Evolutionary conservation across 2,888 invertebrate species (phyloP).

Genomic region (Sphaeridia pumilis): DNA sequence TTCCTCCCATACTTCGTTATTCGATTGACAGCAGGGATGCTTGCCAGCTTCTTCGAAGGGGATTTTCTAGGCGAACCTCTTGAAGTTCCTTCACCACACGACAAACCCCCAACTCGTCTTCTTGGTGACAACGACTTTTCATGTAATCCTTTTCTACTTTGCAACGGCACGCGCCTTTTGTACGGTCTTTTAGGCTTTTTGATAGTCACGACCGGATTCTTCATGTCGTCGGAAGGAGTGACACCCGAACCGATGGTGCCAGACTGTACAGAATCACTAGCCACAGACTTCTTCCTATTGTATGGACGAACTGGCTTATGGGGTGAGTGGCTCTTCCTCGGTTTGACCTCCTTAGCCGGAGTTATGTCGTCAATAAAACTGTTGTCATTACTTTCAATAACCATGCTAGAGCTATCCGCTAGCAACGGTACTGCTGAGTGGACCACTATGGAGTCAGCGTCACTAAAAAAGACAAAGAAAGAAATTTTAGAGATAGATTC

Average conservation of each 20-base stretch:
- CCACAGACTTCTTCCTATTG: not conserved
- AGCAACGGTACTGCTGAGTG: not conserved
- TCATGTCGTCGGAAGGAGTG: no score
- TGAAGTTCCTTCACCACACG: not conserved
- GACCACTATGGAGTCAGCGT: conserved; percentile 3
- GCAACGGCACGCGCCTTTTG: not conserved
- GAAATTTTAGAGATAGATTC: not conserved
- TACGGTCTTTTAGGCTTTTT: not conserved
- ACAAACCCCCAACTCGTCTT: no score
- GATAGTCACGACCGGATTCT: not conserved
- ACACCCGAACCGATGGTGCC: not conserved
- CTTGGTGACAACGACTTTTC: not conserved
- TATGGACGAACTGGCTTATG: not conserved
- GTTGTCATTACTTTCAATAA: not conserved
- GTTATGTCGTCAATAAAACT: not conserved
- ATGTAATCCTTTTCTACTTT: not conserved
- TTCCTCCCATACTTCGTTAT: not conserved
- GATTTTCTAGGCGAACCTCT: not conserved
- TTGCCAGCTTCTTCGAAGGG: no score
- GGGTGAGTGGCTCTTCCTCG: not conserved
- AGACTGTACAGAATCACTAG: no score
- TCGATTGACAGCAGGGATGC: not conserved
- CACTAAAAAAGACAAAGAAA: not conserved
- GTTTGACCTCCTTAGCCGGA: not conserved
- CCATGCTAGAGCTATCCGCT: not conserved